Conservation (phyloP, 2,888 invertebrate species). For the Beris chalybata region DNA sequence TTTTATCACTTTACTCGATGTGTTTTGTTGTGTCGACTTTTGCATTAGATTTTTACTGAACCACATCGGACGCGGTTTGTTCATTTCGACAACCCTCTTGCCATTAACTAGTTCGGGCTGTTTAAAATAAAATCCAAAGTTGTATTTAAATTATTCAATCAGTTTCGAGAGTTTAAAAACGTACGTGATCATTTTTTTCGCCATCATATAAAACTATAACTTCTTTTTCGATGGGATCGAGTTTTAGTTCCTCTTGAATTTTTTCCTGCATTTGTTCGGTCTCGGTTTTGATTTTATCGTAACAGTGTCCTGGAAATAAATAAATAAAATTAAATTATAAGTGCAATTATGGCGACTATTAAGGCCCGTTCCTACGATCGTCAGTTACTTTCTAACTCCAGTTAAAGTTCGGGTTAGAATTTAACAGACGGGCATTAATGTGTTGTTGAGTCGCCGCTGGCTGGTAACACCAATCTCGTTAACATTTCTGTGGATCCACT, state of each 20-base stretch:
- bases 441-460: no score
- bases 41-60: constrained; percentile 83
- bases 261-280: constrained; percentile 77
- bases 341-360: no score
- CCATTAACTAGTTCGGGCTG: constrained; percentile 62
- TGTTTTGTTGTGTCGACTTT: constrained; percentile 71
- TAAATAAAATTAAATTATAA: neutral
- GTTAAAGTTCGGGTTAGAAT: no score
- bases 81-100: constrained; percentile 83
- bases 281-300: constrained; percentile 77
- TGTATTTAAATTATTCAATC: neutral
- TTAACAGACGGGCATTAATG: no score
- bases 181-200: constrained; percentile 65
- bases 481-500: no score
- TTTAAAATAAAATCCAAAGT: constrained; percentile 43
- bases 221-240: constrained; percentile 79
- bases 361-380: no score
- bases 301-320: constrained; percentile 74
- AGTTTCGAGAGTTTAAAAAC: neutral
- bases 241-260: constrained; percentile 70
- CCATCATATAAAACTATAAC: constrained; percentile 84
- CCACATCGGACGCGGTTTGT: constrained; percentile 84
- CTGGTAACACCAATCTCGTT: no score
- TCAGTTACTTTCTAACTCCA: no score
- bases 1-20: constrained; percentile 72